Evolutionary conservation across 1,140 invertebrate species (phyloP).

Genomic region (Zaprionus davidi): DNA sequence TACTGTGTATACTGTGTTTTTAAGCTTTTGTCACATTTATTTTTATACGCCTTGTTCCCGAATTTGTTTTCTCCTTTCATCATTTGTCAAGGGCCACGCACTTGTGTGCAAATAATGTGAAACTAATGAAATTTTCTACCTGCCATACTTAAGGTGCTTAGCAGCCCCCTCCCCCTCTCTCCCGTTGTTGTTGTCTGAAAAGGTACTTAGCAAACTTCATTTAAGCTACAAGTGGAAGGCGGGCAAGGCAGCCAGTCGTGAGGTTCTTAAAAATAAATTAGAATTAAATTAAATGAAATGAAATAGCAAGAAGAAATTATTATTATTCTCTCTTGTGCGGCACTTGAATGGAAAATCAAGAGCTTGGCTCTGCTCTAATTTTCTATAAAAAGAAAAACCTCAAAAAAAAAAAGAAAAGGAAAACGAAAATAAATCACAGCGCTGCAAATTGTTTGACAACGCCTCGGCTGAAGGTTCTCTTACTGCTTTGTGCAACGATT

Average conservation of each 20-base stretch:
- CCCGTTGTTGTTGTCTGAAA: conserved; percentile 43
- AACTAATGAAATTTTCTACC: conserved; percentile 80
- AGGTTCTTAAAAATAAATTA: conserved; percentile 74
- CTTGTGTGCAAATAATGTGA: conserved; percentile 56
- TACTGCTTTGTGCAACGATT: conserved; percentile 40
- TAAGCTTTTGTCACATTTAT: conserved; percentile 40
- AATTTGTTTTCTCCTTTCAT: conserved; percentile 32
- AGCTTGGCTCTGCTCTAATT: conserved; percentile 65
- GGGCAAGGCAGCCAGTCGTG: conserved; percentile 1
- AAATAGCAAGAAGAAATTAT: conserved; percentile 57
- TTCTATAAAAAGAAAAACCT: conserved; percentile 51
- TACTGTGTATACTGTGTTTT: not conserved
- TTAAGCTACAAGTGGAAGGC: conserved; percentile 68
- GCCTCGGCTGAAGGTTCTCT: conserved; percentile 40
- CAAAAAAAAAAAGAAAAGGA: conserved; percentile 21
- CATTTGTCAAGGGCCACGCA: conserved; percentile 53
- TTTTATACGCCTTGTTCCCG: conserved; percentile 26
- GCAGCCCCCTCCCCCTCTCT: conserved; percentile 1
- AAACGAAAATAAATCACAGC: conserved; percentile 56
- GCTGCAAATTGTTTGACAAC: conserved; percentile 48
- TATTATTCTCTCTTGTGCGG: conserved; percentile 57
- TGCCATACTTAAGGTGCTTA: conserved; percentile 63
- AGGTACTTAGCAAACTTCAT: conserved; percentile 80
- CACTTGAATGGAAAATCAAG: conserved; percentile 76
- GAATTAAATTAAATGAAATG: conserved; percentile 80